Evolutionary conservation across 2,113 vertebrate genomes (phyloP), one percentile per base, ranked within the genome.

Genomic region (Brevimyrus niger): DNA sequence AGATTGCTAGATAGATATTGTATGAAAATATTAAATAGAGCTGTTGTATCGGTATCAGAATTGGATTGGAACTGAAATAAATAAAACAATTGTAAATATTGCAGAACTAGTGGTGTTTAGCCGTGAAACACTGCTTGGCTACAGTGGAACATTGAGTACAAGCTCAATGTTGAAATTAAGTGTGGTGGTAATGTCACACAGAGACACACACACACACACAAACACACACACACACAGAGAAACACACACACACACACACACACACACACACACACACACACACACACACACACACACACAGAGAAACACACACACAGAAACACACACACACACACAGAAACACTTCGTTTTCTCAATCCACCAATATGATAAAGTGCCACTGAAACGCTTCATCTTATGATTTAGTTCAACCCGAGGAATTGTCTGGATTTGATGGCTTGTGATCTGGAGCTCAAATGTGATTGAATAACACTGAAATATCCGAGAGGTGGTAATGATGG

Each of bases 221-320:
- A 9, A 23, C 10, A 0, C 58, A 19, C 61, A 1, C n/a, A 0
- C 44, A n/a, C n/a, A n/a, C n/a, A n/a, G n/a, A n/a, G 42, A 42
- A 42, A 42, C 42, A 9, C n/a, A n/a, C 10, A 0, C 58, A 23
- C 61, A 2, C 23, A 0, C 44, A 0, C 44, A 6, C 44, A 6
- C 44, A 46, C 44, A 27, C 9, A n/a, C 61, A 21, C 53, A 21
- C 19, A 55, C 53, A 55, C 53, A 55, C 51, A 3, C 42, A 3
- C 42, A 42, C 42, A 42, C 42, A 42, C 42, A 42, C 44, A 46
- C 44, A 46, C 44, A 46, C 3, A 5, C 44, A 4, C 44, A 4
- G 4, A 46, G 1, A 3, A 9, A 23, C 10, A 0, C 58, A 19
- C 61, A 1, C n/a, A 0, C 44, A 0, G 0, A 1, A 4, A 7